Base-by-base conservation (phyloP, 2,797 vertebrate genomes). In the Aratinga solstitialis region DNA sequence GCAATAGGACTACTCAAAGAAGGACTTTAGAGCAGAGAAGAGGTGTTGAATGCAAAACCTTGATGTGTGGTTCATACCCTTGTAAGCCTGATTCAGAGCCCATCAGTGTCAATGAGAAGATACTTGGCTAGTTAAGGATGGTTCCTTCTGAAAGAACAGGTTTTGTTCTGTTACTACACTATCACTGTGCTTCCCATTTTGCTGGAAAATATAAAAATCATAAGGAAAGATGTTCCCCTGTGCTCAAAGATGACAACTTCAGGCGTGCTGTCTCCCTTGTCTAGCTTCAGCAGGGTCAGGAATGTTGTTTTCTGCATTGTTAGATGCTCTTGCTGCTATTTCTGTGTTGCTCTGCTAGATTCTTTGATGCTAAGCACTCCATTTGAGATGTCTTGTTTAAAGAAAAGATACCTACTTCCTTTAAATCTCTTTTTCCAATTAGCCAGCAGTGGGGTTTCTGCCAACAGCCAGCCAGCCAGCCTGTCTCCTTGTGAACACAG, bases 321-420 rank as follows among this genome's bases (percentile, higher is more conserved):
- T 7, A 91, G 48, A 74, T 7, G 68, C 36, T 89, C 87, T 62
- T 30, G 23, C 24, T 50, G 82, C 79, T 83, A 59, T 71, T 87
- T 84, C 84, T 78, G n/a, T 22, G 76, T 76, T 4, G 11, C 56
- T 50, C 69, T 62, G 53, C 75, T 91, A 9, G 53, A 10, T 17
- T 62, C 69, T 94, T 94, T 88, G 94, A 91, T 84, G 91, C 58
- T 65, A 18, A 91, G 54, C 58, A 22, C 45, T 87, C 32, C 16
- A 16, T 69, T 89, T 17, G 17, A 87, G 56, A 76, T 22, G 40
- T 20, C 72, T 87, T 30, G 22, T 69, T 74, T 65, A 32, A 94
- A 95, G 53, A 7, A 83, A 84, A 78, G 86, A 36, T 4, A 62
- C 40, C 36, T 56, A 50, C 67, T 82, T 47, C 54, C 73, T 92